Evolutionary conservation across 2,888 invertebrate genomes (phyloP).

Genomic region (Caenorhabditis zanzibari): DNA sequence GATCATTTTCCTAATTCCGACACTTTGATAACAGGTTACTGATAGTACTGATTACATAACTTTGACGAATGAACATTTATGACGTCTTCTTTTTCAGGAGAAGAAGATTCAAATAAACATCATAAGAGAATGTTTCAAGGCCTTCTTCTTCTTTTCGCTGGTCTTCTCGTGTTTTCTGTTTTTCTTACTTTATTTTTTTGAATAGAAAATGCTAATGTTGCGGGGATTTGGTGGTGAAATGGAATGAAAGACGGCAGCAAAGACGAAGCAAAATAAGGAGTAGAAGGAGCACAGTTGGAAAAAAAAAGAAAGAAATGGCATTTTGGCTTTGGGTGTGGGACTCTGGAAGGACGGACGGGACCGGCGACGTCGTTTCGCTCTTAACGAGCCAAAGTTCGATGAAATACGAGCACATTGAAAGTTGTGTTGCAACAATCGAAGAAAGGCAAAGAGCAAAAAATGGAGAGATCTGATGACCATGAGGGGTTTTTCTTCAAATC

Average conservation of each 20-base stretch:
- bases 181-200: slow-evolving; percentile 35
- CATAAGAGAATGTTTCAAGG: slow-evolving; percentile 27
- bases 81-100: slow-evolving; percentile 3
- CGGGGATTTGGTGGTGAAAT: slow-evolving; percentile 38
- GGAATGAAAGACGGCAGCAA: slow-evolving; percentile 17
- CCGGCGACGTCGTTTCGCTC: slow-evolving; percentile 55
- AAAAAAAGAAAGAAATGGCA: slow-evolving; percentile 12
- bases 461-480: background rate
- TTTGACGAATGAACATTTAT: slow-evolving; percentile 23
- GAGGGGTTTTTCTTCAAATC: background rate
- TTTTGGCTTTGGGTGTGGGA: slow-evolving; percentile 23
- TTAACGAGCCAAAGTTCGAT: slow-evolving; percentile 64
- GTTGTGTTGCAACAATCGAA: slow-evolving; percentile 18
- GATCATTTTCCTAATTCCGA: background rate
- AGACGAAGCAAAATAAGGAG: slow-evolving; percentile 6
- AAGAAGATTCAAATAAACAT: slow-evolving; percentile 31
- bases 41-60: slow-evolving; percentile 35
- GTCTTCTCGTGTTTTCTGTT: slow-evolving; percentile 27
- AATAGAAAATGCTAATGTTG: slow-evolving; percentile 55
- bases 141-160: background rate
- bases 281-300: background rate
- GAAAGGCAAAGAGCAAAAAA: slow-evolving; percentile 15
- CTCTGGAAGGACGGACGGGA: slow-evolving; percentile 7
- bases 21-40: slow-evolving; percentile 23
- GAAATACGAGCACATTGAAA: slow-evolving; percentile 55